These are phyloP conservation scores for Proterorhinus semilunaris DNA, from an alignment of 2,113 vertebrate genomes.

Conservation along the genomic window DNA sequence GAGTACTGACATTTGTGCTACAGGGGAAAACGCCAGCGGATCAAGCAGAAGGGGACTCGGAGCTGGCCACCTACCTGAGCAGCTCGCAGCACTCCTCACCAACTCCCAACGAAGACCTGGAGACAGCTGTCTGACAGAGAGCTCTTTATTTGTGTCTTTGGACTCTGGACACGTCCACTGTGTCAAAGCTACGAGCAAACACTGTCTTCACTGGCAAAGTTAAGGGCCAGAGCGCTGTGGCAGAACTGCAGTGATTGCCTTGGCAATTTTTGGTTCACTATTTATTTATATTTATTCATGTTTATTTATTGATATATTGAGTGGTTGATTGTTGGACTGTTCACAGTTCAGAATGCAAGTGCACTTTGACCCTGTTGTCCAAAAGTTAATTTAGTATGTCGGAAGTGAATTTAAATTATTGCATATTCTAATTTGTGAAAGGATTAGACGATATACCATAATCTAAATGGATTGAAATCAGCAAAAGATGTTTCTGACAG, in stretches of 20 bases:
- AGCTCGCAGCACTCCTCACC: slow-evolving; percentile 74
- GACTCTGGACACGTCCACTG: slow-evolving; percentile 22
- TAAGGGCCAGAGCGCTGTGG: slow-evolving; percentile 23
- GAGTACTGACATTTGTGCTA: not conserved
- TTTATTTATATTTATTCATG: slow-evolving; percentile 79
- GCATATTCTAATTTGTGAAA: slow-evolving; percentile 15
- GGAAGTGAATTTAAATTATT: not conserved
- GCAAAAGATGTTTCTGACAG: slow-evolving; percentile 15
- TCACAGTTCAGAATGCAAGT: slow-evolving; percentile 48
- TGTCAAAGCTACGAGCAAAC: not conserved
- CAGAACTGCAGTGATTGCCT: slow-evolving; percentile 8
- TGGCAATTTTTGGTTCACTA: slow-evolving; percentile 40
- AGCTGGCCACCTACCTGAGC: slow-evolving; percentile 86
- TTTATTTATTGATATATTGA: slow-evolving; percentile 75
- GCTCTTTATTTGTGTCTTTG: slow-evolving; percentile 12
- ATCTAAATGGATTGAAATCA: slow-evolving; percentile 9
- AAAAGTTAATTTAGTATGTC: slow-evolving; percentile 9
- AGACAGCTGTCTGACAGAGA: slow-evolving; percentile 91
- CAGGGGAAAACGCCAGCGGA: slow-evolving; percentile 92
- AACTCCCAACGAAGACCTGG: slow-evolving; percentile 86
- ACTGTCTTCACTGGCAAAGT: not conserved
- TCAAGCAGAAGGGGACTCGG: slow-evolving; percentile 86
- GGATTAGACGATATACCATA: slow-evolving; percentile 7
- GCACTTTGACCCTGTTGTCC: slow-evolving; percentile 46
- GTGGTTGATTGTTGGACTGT: slow-evolving; percentile 44